Base-by-base conservation (phyloP, 2,113 vertebrate species). In the Dipodomys ordii region DNA sequence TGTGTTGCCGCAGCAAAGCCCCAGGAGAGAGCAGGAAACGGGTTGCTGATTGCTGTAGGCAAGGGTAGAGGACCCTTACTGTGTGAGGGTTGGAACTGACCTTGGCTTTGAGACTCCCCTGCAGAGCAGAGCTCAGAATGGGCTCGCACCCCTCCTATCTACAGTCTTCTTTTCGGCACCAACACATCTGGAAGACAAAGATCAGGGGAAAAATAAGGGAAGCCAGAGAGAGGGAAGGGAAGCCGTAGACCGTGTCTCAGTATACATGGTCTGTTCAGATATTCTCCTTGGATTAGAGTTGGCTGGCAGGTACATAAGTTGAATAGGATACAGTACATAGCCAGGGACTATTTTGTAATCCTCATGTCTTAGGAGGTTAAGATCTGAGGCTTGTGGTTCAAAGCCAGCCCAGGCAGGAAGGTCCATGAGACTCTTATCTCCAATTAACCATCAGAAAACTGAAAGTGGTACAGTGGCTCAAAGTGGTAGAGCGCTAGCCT, bases 171-270 rank as follows among this genome's bases (percentile, higher is more conserved):
- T 69, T 27, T 44, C 87, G 23, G 86, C 19, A 27, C 16, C 0
- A 6, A 65, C 76, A 44, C 16, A 57, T 25, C 71, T 60, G 72
- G 18, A 72, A 62, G 84, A 64, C 46, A 60, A 72, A 62, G 39
- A n/a, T 7, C 16, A 46, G 87, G n/a, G 20, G 77, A 18, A 49
- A 27, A 69, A 35, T 11, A 71, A 74, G n/a, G 32, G 64, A n/a
- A 82, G 87, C 10, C 69, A 46, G 53, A 35, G 69, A 64, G 18
- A 20, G 44, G 30, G 11, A 8, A 3, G 13, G 46, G 32, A 68
- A 90, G 65, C 62, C 4, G 2, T 2, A 30, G 44, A 15, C 13
- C 1, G 1, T 4, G 0, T 18, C 16, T 49, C 1, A 7, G 32
- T 12, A 12, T 46, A 12, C 12, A 19, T 69, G 22, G 68, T 46